Percentiles rank a stretch among this genome's conserved stretches.
Conservation (phyloP, 2,113 vertebrate species). For the Cinclus mexicanus region DNA sequence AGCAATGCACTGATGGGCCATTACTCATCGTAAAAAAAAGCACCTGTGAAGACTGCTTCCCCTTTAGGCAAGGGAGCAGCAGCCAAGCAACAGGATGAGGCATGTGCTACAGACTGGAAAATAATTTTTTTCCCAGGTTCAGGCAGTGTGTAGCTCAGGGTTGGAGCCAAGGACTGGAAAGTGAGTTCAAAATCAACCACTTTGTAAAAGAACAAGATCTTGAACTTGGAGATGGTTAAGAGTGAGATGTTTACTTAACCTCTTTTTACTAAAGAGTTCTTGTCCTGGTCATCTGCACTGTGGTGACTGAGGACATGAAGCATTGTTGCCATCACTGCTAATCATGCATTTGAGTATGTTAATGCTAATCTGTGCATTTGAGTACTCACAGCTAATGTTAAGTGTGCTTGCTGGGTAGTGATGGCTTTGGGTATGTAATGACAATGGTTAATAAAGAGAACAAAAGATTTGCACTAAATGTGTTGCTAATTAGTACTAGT, state of each 20-base stretch:
- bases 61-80: not conserved
- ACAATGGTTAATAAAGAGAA: not conserved
- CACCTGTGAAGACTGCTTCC: not conserved
- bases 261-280: not conserved
- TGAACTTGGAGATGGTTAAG: not conserved
- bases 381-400: not conserved
- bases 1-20: not conserved
- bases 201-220: not conserved
- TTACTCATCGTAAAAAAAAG: not conserved
- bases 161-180: not conserved
- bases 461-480: not conserved
- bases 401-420: not conserved
- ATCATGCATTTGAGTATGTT: too few relatives aligned
- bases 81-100: not conserved
- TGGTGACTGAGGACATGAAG: fast-evolving
- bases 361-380: not conserved
- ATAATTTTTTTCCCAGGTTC: not conserved
- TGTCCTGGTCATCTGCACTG: not conserved
- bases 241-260: not conserved
- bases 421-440: not conserved
- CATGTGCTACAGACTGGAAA: not conserved
- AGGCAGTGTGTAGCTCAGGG: not conserved
- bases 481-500: not conserved
- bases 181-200: not conserved
- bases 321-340: not conserved